Evolutionary conservation across 2,888 invertebrate genomes (phyloP).

Genomic region (Sphecodes monilicornis): DNA sequence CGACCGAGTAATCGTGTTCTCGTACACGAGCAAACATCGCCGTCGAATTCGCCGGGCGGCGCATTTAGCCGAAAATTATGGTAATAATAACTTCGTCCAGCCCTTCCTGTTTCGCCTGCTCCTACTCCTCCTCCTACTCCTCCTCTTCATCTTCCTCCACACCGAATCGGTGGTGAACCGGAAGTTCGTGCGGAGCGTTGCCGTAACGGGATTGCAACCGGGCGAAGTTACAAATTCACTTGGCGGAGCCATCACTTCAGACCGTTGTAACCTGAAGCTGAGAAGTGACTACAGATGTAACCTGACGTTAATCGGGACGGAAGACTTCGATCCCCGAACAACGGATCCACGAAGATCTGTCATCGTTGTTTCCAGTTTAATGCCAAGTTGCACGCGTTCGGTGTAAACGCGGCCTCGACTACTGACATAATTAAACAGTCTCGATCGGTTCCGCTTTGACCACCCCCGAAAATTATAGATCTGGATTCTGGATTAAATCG

Average conservation of each 20-base stretch:
- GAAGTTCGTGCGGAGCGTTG: constrained; percentile 48
- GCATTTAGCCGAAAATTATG: constrained; percentile 79
- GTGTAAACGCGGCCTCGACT: background rate
- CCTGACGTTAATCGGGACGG: constrained; percentile 1
- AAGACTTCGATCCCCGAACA: background rate
- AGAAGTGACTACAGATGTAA: constrained; percentile 24
- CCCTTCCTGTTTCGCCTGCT: constrained; percentile 51
- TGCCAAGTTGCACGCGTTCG: background rate
- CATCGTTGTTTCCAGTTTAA: background rate
- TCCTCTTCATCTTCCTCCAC: background rate
- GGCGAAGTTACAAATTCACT: constrained; percentile 75
- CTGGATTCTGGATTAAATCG: background rate
- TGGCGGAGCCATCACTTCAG: constrained; percentile 72
- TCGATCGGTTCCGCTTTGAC: background rate
- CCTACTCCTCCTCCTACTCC: background rate
- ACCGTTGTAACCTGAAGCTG: constrained; percentile 67
- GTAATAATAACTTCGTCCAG: constrained; percentile 75
- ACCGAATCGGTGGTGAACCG: constrained; percentile 47
- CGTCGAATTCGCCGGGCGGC: constrained; percentile 66
- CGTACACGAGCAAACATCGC: constrained; percentile 70
- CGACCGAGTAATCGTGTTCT: constrained; percentile 52
- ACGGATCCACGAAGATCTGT: background rate
- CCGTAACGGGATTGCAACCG: constrained; percentile 38
- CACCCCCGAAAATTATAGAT: background rate
- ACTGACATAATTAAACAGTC: background rate